Base-by-base conservation (phyloP, 2,888 invertebrate genomes). In the Argyra leucocephala region DNA sequence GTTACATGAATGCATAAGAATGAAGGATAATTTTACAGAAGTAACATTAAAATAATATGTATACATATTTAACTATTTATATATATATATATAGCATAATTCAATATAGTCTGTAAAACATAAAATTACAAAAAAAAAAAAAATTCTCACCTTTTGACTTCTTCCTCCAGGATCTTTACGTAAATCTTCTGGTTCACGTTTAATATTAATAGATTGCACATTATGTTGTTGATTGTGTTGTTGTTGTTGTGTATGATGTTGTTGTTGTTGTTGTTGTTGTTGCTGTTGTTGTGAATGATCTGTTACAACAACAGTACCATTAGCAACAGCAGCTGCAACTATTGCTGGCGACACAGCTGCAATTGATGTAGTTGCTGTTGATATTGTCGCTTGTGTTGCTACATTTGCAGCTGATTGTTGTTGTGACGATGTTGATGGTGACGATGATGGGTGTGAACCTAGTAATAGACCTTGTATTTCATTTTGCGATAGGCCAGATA, bases 401-500 rank as follows among this genome's bases (percentile, higher is more conserved):
- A 0, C 10, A n/a, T 18, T n/a, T 58, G 61, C 63, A 61, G 66
- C 63, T 62, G 62, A 62, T 58, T 22, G 23, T 59, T 15, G 26
- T 63, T 66, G 66, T 64, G 70, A 70, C 57, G 71, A 68, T 61
- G 74, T 69, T 66, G 76, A 72, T 68, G 74, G 67, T 62, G 74
- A 70, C 64, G 78, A 76, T 68, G 78, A 78, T 76, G 79, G 78
- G 78, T 80, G 80, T 74, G 80, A 76, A 74, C 80, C 80, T 73
- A 80, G 78, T 73, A 80, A 74, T 74, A 80, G 75, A 75, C 80
- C 80, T 79, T 80, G 80, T 74, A 80, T 79, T 76, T 80, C 80
- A 78, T 79, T 80, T 75, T 80, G 80, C 76, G 80, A 80, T 78
- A 80, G 79, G 76, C 79, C 76, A 74, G 80, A 77, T 72, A 80